Conservation (phyloP, 1,140 invertebrate species). For the Arion vulgaris region DNA sequence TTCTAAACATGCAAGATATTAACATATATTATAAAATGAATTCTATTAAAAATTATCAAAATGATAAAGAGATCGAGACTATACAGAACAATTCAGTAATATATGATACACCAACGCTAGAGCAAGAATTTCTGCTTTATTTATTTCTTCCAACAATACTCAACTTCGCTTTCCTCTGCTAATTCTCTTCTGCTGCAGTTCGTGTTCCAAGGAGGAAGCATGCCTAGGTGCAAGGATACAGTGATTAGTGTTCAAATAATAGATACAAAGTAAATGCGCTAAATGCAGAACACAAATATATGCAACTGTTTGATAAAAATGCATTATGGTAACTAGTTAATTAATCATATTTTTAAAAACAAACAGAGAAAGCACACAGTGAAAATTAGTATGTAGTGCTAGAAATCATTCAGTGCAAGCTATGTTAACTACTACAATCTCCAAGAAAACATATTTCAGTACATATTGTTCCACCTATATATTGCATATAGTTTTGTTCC, state of each 20-base stretch:
- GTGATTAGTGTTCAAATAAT: not conserved
- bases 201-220: constrained; percentile 7
- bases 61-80: too few species aligned
- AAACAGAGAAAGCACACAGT: not conserved
- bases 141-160: constrained; percentile 24
- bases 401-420: constrained; percentile 7
- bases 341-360: not conserved
- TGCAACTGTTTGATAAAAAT: not conserved
- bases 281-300: not conserved
- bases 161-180: constrained; percentile 15
- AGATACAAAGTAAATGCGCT: not conserved
- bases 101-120: too few species aligned
- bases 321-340: not conserved
- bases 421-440: too few species aligned
- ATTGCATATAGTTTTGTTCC: too few species aligned
- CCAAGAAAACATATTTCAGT: too few species aligned
- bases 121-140: constrained; percentile 23
- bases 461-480: too few species aligned
- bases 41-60: too few species aligned
- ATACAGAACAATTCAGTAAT: too few species aligned
- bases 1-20: too few species aligned
- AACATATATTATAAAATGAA: too few species aligned
- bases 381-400: not conserved
- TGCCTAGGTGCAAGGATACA: constrained; percentile 6
- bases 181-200: not conserved